Conservation (phyloP, 2,888 invertebrate species). For the Argyresthia goedartella region DNA sequence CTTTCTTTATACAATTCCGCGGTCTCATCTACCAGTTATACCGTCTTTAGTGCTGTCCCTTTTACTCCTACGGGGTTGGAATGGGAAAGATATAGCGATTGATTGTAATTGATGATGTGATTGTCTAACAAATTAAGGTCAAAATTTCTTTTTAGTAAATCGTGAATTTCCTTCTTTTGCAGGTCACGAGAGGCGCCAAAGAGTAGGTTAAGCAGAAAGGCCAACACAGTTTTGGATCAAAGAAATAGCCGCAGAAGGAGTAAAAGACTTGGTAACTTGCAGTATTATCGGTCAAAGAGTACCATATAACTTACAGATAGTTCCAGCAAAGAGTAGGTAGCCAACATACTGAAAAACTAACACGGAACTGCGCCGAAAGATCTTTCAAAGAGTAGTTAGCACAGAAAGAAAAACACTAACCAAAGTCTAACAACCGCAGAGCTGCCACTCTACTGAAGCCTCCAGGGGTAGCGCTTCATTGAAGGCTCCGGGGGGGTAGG, state of each 20-base stretch:
- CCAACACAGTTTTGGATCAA: background rate
- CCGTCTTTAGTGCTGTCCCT: slow-evolving; percentile 20
- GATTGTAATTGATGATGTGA: slow-evolving; percentile 69
- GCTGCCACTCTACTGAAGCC: background rate
- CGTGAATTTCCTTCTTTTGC: slow-evolving; percentile 47
- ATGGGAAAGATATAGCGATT: slow-evolving; percentile 38
- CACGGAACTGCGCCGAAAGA: too few relatives aligned
- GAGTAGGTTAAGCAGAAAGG: background rate
- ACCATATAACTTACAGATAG: too few relatives aligned
- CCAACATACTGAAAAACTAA: too few relatives aligned
- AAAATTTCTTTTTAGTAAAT: slow-evolving; percentile 33
- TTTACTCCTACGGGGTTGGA: slow-evolving; percentile 9
- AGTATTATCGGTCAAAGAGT: too few relatives aligned
- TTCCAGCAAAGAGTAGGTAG: too few relatives aligned
- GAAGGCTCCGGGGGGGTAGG: slow-evolving; percentile 23
- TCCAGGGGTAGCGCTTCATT: too few relatives aligned
- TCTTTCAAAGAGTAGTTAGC: background rate
- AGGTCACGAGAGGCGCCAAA: slow-evolving; percentile 23
- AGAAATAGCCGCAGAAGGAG: too few relatives aligned
- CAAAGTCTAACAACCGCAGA: background rate
- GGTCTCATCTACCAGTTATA: slow-evolving; percentile 62
- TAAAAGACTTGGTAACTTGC: too few relatives aligned
- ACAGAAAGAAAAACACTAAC: background rate
- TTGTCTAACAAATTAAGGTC: slow-evolving; percentile 54
- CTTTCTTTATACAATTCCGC: slow-evolving; percentile 56